Evolutionary conservation across 2,888 invertebrate genomes (phyloP), one percentile per base, ranked within the genome.

Genomic region (Digitonthophagus gazella): DNA sequence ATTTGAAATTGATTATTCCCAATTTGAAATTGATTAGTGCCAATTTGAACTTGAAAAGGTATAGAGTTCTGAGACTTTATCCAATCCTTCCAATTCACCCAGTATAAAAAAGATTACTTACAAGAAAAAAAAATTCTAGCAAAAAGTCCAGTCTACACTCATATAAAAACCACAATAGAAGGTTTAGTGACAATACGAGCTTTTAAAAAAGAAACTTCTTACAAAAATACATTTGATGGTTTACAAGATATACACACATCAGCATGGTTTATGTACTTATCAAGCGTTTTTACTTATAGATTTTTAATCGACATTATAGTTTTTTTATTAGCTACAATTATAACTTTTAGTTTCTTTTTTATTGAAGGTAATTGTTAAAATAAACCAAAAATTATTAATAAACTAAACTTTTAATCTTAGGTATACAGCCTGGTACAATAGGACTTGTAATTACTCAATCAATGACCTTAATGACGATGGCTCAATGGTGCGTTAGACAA

Each of bases 401-500:
- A 44, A 19, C 5, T 15, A 69, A 61, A 63, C 66, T 44, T 74
- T 78, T 66, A n/a, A n/a, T n/a, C n/a, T n/a, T 64, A 80, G 77
- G 77, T 73, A 74, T 73, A 73, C 79, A 75, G 69, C 82, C 81
- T 16, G 82, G 81, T 11, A 81, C 80, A 65, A 81, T 83, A n/a
- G 83, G 83, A 57, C 72, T 83, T 44, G 80, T 81, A 8, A 79
- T 83, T 64, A 83, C 83, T 0, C 83, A 83, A 75, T 75, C 80
- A 0, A 74, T 82, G 22, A 75, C 76, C 11, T 72, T 83, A 58
- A 80, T 79, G 0, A 82, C 82, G 55, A 89, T 91, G 88, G 89
- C 91, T 80, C 91, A 91, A 79, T 97, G 96, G 96, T 95, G 95
- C 18, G 94, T 97, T 89, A 73, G 82, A 14, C 82, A 83, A 71